Percentiles rank a stretch among this genome's conserved stretches.
Conservation (phyloP, 2,888 invertebrate genomes). For the Caenorhabditis sp. region DNA sequence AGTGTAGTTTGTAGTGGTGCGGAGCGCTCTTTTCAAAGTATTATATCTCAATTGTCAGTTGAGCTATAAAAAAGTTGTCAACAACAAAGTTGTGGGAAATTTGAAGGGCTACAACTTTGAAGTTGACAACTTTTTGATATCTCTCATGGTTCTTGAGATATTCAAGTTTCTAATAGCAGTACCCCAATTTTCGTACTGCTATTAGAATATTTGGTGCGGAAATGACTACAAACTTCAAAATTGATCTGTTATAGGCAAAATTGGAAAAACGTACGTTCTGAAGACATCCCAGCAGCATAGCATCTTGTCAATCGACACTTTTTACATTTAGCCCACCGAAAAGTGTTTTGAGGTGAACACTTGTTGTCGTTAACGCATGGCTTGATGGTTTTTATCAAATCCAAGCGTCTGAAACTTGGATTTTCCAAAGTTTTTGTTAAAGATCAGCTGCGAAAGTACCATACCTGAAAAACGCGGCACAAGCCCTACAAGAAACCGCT, state of each 20-base stretch:
- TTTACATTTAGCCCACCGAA: constrained; percentile 19
- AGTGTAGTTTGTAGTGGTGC: too few relatives aligned
- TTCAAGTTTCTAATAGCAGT: not conserved
- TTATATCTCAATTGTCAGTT: too few relatives aligned
- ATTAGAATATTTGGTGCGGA: too few relatives aligned
- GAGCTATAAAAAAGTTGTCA: not conserved
- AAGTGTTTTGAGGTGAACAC: constrained; percentile 5
- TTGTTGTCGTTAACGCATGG: constrained; percentile 25
- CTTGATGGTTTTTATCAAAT: constrained; percentile 5
- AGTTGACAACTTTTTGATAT: not conserved
- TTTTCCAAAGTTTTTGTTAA: not conserved
- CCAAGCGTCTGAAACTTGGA: constrained; percentile 20
- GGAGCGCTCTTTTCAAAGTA: too few relatives aligned
- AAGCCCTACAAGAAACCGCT: constrained; percentile 34
- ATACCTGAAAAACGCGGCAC: constrained; percentile 44
- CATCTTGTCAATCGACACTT: constrained; percentile 34
- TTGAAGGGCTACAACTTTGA: not conserved
- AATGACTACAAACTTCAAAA: too few relatives aligned
- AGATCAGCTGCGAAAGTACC: not conserved
- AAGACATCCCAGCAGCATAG: constrained; percentile 33
- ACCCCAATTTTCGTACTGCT: too few relatives aligned
- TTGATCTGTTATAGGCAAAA: too few relatives aligned
- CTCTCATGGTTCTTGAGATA: not conserved
- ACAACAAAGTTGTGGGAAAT: not conserved
- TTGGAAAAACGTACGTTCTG: constrained; percentile 10